These are phyloP conservation scores for Cydia pomonella DNA, from an alignment of 1,140 invertebrate species.

Conservation along the genomic window DNA sequence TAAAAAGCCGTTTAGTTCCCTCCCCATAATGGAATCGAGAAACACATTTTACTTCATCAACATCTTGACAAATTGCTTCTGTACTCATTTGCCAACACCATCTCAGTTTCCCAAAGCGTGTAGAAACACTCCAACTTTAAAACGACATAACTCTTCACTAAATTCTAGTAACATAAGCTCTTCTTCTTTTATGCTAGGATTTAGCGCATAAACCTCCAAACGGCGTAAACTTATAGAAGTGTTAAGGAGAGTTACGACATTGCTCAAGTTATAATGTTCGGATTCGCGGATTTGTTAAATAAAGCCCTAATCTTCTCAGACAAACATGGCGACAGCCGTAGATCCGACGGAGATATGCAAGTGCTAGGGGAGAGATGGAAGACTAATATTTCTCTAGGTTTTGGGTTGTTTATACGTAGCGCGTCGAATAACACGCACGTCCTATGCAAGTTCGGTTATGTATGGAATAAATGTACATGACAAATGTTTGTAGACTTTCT, in stretches of 20 bases:
- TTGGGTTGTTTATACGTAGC: neutral
- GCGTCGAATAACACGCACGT: too few species aligned
- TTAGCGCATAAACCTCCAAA: neutral
- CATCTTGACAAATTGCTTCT: conserved; percentile 19
- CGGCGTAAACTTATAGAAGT: neutral
- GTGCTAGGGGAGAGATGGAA: neutral
- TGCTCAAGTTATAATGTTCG: neutral
- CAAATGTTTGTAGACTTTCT: too few species aligned
- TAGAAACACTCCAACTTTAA: neutral
- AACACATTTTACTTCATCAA: conserved; percentile 15
- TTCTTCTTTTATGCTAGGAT: neutral
- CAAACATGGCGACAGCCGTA: conserved; percentile 16
- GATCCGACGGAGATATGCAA: neutral
- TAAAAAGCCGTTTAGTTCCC: neutral
- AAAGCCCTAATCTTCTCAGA: conserved; percentile 5
- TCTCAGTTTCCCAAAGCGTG: neutral
- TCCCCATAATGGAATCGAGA: conserved; percentile 10
- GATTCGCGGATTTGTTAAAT: conserved; percentile 9
- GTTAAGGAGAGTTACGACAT: neutral
- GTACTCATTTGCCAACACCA: conserved; percentile 14
- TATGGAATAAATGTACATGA: too few species aligned
- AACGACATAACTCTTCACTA: neutral
- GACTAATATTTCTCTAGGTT: neutral
- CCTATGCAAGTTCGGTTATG: too few species aligned
- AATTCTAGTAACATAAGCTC: neutral